These are phyloP conservation scores for Cololabis saira DNA, from an alignment of 2,113 vertebrate genomes.

Conservation along the genomic window DNA sequence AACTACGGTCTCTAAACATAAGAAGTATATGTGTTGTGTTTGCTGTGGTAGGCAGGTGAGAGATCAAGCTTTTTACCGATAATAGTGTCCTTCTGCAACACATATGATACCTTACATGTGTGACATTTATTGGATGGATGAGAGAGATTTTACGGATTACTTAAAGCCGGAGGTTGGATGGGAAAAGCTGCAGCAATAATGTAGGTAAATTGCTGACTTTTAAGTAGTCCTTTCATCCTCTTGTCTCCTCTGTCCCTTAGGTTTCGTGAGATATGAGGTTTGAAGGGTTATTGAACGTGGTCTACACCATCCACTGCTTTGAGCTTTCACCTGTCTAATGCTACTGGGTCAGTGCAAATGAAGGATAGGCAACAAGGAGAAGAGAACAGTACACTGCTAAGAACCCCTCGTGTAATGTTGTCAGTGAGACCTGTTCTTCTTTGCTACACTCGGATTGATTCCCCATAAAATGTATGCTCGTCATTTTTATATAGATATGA, in stretches of 20 bases:
- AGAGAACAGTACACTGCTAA: constrained; percentile 64
- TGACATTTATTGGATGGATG: constrained; percentile 29
- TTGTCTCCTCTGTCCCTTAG: constrained; percentile 37
- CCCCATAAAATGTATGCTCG: constrained; percentile 68
- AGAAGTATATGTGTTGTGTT: constrained; percentile 57
- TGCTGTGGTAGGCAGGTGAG: constrained; percentile 65
- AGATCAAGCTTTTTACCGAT: constrained; percentile 52
- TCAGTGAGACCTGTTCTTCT: constrained; percentile 74
- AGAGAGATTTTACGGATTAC: neutral
- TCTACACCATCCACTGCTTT: constrained; percentile 41
- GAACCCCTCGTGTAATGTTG: constrained; percentile 52
- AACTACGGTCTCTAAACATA: constrained; percentile 68
- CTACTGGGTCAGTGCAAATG: constrained; percentile 80
- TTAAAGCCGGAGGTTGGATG: constrained; percentile 11
- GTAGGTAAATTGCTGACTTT: constrained; percentile 12
- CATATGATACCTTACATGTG: constrained; percentile 6
- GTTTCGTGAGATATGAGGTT: constrained; percentile 35
- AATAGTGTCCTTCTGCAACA: constrained; percentile 27
- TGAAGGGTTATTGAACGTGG: constrained; percentile 39
- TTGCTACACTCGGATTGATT: constrained; percentile 76
- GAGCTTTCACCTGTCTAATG: constrained; percentile 77
- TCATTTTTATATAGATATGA: constrained; percentile 74
- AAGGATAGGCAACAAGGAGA: constrained; percentile 73
- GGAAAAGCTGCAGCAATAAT: constrained; percentile 37
- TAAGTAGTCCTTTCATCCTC: constrained; percentile 26